These are phyloP conservation scores for Pararge aegeria DNA, from an alignment of 1,140 invertebrate genomes.

Conservation along the genomic window DNA sequence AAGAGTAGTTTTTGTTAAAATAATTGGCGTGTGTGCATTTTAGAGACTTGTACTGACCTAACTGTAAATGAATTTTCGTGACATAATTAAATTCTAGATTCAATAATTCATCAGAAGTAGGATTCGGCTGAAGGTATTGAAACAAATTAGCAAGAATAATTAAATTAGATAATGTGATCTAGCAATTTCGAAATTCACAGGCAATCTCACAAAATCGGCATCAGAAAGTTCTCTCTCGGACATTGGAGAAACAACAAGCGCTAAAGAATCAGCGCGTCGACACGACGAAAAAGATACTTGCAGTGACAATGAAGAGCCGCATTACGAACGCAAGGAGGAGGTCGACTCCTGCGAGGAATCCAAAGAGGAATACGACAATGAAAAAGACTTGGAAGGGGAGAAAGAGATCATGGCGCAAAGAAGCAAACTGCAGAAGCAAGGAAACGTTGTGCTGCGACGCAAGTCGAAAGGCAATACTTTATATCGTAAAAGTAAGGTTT, in stretches of 20 bases:
- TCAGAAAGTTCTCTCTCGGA: conserved; percentile 93
- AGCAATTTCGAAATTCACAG: conserved; percentile 32
- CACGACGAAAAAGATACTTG: conserved; percentile 86
- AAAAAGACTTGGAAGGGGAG: conserved; percentile 49
- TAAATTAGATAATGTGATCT: too few species aligned
- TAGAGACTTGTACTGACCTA: too few species aligned
- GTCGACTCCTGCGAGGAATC: conserved; percentile 61
- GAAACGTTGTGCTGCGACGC: conserved; percentile 82
- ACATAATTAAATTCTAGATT: too few species aligned
- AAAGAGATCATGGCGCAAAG: conserved; percentile 50
- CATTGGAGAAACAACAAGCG: conserved; percentile 82
- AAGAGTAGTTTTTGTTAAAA: too few species aligned
- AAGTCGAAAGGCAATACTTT: conserved; percentile 83
- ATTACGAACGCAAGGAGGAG: conserved; percentile 27
- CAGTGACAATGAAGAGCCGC: conserved; percentile 80
- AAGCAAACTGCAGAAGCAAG: conserved; percentile 73
- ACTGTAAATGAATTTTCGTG: too few species aligned
- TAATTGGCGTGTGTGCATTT: too few species aligned
- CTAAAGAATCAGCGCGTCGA: conserved; percentile 84
- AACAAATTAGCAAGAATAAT: too few species aligned
- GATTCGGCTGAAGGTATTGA: too few species aligned
- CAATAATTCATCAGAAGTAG: too few species aligned
- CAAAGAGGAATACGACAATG: conserved; percentile 56
- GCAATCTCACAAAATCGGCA: conserved; percentile 86
- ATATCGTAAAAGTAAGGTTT: conserved; percentile 84